Evolutionary conservation across 2,113 vertebrate species (phyloP).

Genomic region (Gnathonemus echidnorhynchus): DNA sequence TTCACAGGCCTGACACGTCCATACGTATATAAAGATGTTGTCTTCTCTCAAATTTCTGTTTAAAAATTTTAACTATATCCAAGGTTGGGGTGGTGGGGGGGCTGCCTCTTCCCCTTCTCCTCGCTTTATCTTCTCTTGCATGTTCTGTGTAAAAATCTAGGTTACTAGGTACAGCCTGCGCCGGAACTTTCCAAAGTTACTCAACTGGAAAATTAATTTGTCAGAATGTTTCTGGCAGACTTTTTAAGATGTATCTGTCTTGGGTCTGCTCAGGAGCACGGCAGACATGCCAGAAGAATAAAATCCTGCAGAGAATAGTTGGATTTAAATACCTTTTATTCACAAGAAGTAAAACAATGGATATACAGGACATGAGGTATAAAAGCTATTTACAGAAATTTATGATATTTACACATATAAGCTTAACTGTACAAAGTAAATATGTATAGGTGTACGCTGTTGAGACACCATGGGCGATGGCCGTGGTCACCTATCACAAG

Average conservation of each 20-base stretch:
- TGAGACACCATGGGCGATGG: conserved; percentile 49
- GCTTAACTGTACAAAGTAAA: conserved; percentile 4
- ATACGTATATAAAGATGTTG: background rate
- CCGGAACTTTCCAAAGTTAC: background rate
- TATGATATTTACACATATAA: background rate
- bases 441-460: background rate
- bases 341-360: background rate
- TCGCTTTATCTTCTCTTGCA: background rate
- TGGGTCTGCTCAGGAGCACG: background rate
- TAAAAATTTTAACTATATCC: background rate
- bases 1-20: background rate
- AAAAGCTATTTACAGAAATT: conserved; percentile 7
- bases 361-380: background rate
- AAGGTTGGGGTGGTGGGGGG: background rate
- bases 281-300: background rate
- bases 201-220: background rate
- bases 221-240: background rate
- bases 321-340: background rate
- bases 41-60: background rate
- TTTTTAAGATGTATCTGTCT: background rate
- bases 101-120: background rate
- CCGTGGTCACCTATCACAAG: conserved; percentile 50
- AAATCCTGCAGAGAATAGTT: background rate
- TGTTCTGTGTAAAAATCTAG: background rate
- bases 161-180: background rate